Base-by-base conservation (phyloP, 2,113 vertebrate genomes). In the Osmerus mordax region DNA sequence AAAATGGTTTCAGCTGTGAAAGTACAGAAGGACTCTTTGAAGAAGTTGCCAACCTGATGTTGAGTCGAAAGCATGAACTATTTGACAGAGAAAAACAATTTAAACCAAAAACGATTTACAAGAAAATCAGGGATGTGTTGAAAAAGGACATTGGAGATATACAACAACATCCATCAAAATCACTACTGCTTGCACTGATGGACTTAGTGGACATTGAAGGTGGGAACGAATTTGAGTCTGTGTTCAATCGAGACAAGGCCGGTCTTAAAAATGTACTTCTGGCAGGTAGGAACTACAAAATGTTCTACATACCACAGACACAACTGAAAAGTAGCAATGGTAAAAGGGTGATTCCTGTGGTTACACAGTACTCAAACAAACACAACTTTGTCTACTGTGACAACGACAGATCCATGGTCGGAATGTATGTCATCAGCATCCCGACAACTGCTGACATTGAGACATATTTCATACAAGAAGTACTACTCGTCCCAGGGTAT, bases 341-440 rank as follows among this genome's bases (percentile, higher is more conserved):
- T 54, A 54, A 54, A 16, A 15, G 16, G 52, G 52, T 54, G 7
- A 54, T 54, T 54, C 13, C 52, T 14, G 52, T 54, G 52, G 52
- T 54, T 16, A 54, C 52, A 1, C 52, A 54, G 1, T 54, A 54
- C 52, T 54, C 23, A 23, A 23, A 2, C 23, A 63, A 63, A 28
- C 21, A 63, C 61, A 63, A 63, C 61, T 29, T 63, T 29, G 61
- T 28, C 61, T 63, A 25, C 61, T 63, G 29, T 28, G 61, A 63
- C 61, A 63, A 4, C 61, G 16, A 14, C 61, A 63, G 61, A 21
- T 63, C 61, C 23, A 23, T 63, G 61, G 16, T 8, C 61, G 21
- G 61, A 25, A 63, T 14, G 6, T 63, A 63, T 6, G 13, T 3
- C 61, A 12, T 18, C 11, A 28, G 19, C 4, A 8, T 23, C 23